Evolutionary conservation across 2,888 invertebrate genomes (phyloP).

Genomic region (Meandrusa payeni): DNA sequence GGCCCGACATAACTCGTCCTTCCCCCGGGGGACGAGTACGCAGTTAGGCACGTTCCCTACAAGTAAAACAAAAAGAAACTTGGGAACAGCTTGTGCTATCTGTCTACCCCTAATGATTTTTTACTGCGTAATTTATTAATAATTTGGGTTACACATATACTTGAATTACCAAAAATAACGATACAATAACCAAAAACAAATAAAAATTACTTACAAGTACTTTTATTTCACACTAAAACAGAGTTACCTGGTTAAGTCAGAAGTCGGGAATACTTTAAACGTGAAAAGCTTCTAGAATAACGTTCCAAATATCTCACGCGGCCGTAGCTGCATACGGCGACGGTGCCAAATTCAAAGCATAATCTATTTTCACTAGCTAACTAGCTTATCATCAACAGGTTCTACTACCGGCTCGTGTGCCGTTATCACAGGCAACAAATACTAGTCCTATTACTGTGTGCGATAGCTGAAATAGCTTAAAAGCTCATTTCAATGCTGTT

Average conservation of each 20-base stretch:
- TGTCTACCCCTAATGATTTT: too few relatives aligned
- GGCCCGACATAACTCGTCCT: too few relatives aligned
- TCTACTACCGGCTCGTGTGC: constrained; percentile 69
- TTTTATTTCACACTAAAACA: neutral
- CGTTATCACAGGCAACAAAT: constrained; percentile 79
- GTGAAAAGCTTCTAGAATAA: constrained; percentile 34
- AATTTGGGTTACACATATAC: too few relatives aligned
- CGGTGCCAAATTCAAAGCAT: constrained; percentile 60
- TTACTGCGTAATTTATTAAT: too few relatives aligned
- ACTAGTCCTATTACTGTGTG: constrained; percentile 35
- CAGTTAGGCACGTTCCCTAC: too few relatives aligned
- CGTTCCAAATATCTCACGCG: constrained; percentile 44
- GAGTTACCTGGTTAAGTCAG: neutral
- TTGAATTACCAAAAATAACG: too few relatives aligned
- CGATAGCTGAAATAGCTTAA: constrained; percentile 11
- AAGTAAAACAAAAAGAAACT: too few relatives aligned
- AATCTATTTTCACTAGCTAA: constrained; percentile 56
- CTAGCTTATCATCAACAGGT: constrained; percentile 79
- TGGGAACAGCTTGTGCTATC: too few relatives aligned
- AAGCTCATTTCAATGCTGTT: neutral
- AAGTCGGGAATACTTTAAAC: constrained; percentile 14
- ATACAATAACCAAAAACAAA: too few relatives aligned
- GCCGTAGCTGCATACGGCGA: constrained; percentile 43
- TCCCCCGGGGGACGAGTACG: too few relatives aligned
- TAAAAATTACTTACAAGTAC: too few relatives aligned